A percentile compares a stretch with the other conserved stretches of the same genome.
Evolutionary conservation across 1,140 invertebrate genomes (phyloP).

Genomic region (Tetramorium alpestre): DNA sequence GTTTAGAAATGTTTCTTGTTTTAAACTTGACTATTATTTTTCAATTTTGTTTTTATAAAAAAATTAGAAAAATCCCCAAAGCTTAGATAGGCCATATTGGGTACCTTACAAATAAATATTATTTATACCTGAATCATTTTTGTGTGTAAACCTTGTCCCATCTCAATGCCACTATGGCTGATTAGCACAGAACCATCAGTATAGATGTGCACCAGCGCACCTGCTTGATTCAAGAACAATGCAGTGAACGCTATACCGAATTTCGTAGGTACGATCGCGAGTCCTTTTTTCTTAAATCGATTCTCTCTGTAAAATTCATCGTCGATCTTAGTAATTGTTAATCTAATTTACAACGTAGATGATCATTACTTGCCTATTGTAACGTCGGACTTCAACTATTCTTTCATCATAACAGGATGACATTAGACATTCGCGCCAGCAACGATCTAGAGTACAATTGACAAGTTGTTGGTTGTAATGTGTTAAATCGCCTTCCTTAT

Average conservation of each 20-base stretch:
- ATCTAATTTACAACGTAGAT: background rate
- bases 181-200: slow-evolving; percentile 96
- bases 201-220: slow-evolving; percentile 96
- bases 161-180: slow-evolving; percentile 97
- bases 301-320: slow-evolving; percentile 88
- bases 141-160: slow-evolving; percentile 98
- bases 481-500: slow-evolving; percentile 92
- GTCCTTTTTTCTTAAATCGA: slow-evolving; percentile 95
- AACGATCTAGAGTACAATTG: slow-evolving; percentile 91
- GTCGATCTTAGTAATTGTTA: slow-evolving; percentile 10
- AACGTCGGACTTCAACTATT: slow-evolving; percentile 88
- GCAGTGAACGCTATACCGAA: slow-evolving; percentile 95
- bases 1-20: no score
- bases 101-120: background rate
- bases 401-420: slow-evolving; percentile 90
- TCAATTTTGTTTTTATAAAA: no score
- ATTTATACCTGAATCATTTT: slow-evolving; percentile 95
- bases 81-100: no score
- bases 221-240: slow-evolving; percentile 94
- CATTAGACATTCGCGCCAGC: slow-evolving; percentile 93
- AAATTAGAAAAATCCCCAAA: no score
- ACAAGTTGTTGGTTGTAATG: slow-evolving; percentile 92
- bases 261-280: slow-evolving; percentile 95
- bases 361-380: slow-evolving; percentile 89
- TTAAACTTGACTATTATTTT: no score